Percentiles rank a stretch among this genome's conserved stretches.
Evolutionary conservation across 2,113 vertebrate genomes (phyloP).

Genomic region (Rhynchopsitta pachyrhyncha): DNA sequence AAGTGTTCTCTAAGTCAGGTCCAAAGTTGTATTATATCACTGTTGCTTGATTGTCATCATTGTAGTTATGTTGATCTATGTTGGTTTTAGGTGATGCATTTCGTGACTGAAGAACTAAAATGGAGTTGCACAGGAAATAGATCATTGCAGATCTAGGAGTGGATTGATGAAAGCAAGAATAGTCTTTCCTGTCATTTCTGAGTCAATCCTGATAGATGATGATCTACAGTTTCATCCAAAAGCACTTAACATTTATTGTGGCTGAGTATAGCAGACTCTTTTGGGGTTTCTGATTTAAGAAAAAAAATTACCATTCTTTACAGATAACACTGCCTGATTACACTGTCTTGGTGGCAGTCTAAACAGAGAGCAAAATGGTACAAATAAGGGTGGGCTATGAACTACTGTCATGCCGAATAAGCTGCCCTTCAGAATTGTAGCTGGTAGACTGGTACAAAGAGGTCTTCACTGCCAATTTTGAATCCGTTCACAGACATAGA

Average conservation of each 20-base stretch:
- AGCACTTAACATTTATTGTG: neutral
- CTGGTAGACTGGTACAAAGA: neutral
- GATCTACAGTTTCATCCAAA: neutral
- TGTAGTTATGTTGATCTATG: neutral
- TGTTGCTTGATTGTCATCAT: neutral
- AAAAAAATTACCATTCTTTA: neutral
- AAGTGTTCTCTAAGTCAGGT: neutral
- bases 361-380: neutral
- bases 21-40: neutral
- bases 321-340: neutral
- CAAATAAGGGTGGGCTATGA: neutral
- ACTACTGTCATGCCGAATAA: neutral
- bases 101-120: neutral
- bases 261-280: neutral
- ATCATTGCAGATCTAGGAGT: neutral
- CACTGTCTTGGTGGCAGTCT: neutral
- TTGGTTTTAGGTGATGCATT: neutral
- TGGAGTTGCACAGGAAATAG: neutral
- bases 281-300: neutral
- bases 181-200: neutral
- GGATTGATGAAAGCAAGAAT: neutral
- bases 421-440: neutral
- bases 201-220: neutral
- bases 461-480: neutral
- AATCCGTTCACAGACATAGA: neutral